phyloP scores from a whole-genome alignment of 2,888 invertebrate genomes.

The Leucophenga montana region DNA sequence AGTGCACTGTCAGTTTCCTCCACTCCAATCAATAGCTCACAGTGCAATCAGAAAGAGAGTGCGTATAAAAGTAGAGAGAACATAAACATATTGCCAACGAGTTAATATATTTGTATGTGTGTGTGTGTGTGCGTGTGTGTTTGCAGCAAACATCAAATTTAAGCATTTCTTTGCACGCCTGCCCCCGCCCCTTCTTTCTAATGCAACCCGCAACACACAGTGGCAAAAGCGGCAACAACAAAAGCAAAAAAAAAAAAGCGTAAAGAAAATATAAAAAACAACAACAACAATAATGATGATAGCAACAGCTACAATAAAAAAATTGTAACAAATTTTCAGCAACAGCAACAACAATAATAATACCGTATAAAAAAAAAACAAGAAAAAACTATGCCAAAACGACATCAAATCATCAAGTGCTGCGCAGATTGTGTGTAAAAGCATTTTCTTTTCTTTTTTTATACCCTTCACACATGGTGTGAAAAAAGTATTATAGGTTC shows the following conservation, averaged over 20 bases:
- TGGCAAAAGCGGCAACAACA: no score
- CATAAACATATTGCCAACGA: background rate
- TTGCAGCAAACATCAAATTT: background rate
- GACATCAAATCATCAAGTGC: no score
- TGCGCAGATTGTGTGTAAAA: no score
- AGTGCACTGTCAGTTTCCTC: background rate
- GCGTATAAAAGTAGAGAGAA: background rate
- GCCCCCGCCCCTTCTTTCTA: no score
- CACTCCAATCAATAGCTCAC: no score
- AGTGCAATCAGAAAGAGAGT: background rate
- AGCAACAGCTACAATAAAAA: background rate
- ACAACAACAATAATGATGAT: background rate
- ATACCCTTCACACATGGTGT: no score
- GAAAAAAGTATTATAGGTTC: no score
- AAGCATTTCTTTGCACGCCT: no score
- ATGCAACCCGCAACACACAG: no score
- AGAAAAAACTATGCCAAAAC: slow-evolving; percentile 1
- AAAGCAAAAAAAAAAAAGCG: no score
- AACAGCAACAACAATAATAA: background rate
- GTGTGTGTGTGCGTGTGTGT: background rate
- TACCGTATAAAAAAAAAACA: no score
- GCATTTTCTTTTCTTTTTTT: no score
- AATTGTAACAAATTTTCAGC: slow-evolving; percentile 5
- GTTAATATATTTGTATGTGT: background rate
- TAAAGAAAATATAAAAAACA: background rate